Evolutionary conservation across 2,797 vertebrate species (phyloP).

Genomic region (Neosilurus hyrtlii): DNA sequence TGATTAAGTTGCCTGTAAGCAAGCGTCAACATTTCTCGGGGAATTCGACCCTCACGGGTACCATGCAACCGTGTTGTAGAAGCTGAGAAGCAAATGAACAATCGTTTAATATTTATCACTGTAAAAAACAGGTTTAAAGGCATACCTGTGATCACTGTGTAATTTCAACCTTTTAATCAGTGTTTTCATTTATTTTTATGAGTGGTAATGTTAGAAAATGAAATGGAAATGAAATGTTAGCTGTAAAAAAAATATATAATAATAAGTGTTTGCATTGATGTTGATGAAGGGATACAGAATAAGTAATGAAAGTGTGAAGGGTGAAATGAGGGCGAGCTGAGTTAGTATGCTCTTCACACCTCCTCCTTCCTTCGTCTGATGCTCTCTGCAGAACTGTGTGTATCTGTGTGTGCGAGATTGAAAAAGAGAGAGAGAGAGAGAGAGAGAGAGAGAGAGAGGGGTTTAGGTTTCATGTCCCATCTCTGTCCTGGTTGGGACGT

Average conservation of each 20-base stretch:
- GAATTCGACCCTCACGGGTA: neutral
- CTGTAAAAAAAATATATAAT: neutral
- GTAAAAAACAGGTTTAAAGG: neutral
- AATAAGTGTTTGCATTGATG: neutral
- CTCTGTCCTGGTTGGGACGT: conserved; percentile 27
- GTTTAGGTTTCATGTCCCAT: conserved; percentile 17
- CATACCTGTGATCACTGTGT: neutral
- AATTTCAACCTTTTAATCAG: neutral
- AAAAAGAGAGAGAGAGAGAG: no score
- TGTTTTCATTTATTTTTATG: neutral
- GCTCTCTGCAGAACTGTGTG: neutral
- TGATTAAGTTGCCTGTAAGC: neutral
- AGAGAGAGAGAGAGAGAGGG: neutral
- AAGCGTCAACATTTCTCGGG: neutral
- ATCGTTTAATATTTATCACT: neutral
- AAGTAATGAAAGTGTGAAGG: conserved; percentile 17
- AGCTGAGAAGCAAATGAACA: neutral
- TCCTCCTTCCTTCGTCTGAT: conserved; percentile 1
- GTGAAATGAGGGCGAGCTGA: conserved; percentile 31
- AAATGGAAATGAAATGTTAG: neutral
- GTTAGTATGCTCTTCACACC: conserved; percentile 41
- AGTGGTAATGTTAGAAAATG: neutral
- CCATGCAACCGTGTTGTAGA: neutral
- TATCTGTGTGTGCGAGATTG: conserved; percentile 2
- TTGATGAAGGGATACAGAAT: neutral